Evolutionary conservation across 2,113 vertebrate genomes (phyloP), one percentile per base, ranked within the genome.

Genomic region (Oxygymnocypris stewartii): DNA sequence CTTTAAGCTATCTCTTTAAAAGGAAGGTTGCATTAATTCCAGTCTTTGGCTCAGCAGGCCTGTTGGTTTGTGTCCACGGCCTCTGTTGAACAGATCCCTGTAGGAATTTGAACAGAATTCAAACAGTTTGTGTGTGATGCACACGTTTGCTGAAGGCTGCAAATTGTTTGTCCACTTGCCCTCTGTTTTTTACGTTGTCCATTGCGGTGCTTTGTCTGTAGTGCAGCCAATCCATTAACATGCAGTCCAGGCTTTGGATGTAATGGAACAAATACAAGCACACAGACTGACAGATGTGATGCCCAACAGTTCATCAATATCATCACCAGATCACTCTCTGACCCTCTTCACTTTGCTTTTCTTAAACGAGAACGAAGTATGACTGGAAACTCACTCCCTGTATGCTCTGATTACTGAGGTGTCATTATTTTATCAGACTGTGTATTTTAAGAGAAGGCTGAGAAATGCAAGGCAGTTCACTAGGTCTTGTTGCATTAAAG

Each of bases 171-270:
- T 79, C 82, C 31, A 59, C 84, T 35, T 1, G 76, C 28, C 71
- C 37, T 73, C 44, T n/a, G 37, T 76, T 35, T 16, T 67, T n/a
- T 25, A 49, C 40, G 82, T 61, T 73, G 79, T 82, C n/a, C 47
- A 25, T 88, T 75, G 82, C 42, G n/a, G 23, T 18, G 65, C 59
- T 78, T 82, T 47, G 44, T 85, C 57, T 85, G 74, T 79, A 84
- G 83, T 84, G 31, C 44, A 83, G 83, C 87, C 87, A 90, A 28
- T 57, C 35, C 35, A 67, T 88, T 87, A 81, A 83, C 73, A 71
- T 80, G 77, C 59, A 7, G 69, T 69, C 75, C 44, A 61, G 18
- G 1, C 12, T 49, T 83, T 49, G 47, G 76, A 25, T 51, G 42
- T 18, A 74, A 84, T 61, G n/a, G 54, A 87, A 51, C 63, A 82